phyloP scores from a whole-genome alignment of 2,888 invertebrate genomes.

The Prosopocoilus inquinatus region DNA sequence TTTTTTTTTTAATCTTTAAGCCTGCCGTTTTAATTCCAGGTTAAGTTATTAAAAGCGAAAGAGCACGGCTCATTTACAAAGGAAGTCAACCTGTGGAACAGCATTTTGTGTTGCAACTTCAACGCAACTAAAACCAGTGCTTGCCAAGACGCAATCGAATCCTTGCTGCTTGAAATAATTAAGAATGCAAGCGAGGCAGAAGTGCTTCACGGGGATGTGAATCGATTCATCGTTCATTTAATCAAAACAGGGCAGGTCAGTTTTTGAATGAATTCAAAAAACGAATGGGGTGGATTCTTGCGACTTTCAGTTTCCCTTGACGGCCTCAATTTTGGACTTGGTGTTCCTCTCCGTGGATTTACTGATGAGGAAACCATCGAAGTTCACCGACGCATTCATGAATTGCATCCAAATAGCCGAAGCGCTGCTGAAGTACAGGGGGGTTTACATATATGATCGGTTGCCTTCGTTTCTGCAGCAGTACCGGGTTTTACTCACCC shows the following conservation, averaged over 20 bases:
- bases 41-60: neutral
- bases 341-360: too few species aligned
- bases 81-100: slow-evolving; percentile 38
- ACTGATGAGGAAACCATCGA: neutral
- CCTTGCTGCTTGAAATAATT: slow-evolving; percentile 33
- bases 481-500: slow-evolving; percentile 40
- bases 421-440: slow-evolving; percentile 40
- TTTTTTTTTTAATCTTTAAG: neutral
- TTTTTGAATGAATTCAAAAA: slow-evolving; percentile 5
- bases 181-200: slow-evolving; percentile 26
- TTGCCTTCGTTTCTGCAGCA: slow-evolving; percentile 44
- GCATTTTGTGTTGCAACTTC: slow-evolving; percentile 38
- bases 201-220: slow-evolving; percentile 33
- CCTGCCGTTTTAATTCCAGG: neutral
- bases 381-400: slow-evolving; percentile 35
- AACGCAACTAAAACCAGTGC: slow-evolving; percentile 39
- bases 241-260: slow-evolving; percentile 41
- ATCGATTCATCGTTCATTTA: slow-evolving; percentile 37
- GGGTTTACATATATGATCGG: slow-evolving; percentile 42
- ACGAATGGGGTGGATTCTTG: too few species aligned
- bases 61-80: slow-evolving; percentile 23
- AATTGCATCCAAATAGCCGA: slow-evolving; percentile 37
- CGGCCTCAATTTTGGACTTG: neutral
- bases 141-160: slow-evolving; percentile 36
- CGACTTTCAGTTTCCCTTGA: slow-evolving; percentile 11